Percentiles rank a stretch among this genome's conserved stretches.
Evolutionary conservation across 2,797 vertebrate genomes (phyloP).

Genomic region (Trachurus trachurus): DNA sequence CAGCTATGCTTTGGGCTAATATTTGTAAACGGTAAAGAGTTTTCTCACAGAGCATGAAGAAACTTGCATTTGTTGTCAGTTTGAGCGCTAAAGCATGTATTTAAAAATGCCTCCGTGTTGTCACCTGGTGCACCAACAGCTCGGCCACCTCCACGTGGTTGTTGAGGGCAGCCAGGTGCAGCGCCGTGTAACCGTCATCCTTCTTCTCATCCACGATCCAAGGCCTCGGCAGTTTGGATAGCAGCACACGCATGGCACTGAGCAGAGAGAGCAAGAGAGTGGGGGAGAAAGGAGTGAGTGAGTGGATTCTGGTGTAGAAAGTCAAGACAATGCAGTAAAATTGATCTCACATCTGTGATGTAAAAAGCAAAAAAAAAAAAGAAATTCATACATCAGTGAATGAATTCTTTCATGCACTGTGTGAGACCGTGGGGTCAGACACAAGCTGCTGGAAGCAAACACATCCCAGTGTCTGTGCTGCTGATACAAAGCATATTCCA

Average conservation of each 20-base stretch:
- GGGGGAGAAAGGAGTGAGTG: not conserved
- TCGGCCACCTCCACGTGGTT: conserved; percentile 99
- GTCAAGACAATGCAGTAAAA: conserved; percentile 31
- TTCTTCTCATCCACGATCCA: conserved; percentile 99
- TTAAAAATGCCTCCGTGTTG: conserved; percentile 16
- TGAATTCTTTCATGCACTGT: conserved; percentile 36
- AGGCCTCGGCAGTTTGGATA: conserved; percentile 96
- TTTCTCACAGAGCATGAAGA: conserved; percentile 32
- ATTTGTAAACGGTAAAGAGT: conserved; percentile 11
- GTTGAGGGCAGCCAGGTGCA: conserved; percentile 98
- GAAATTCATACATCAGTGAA: conserved; percentile 30
- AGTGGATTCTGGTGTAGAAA: conserved; percentile 18
- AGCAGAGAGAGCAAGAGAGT: not conserved
- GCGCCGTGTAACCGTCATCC: conserved; percentile 97
- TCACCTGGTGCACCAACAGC: conserved; percentile 98
- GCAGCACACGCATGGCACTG: conserved; percentile 97
- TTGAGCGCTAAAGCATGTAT: conserved; percentile 35
- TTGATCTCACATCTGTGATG: conserved; percentile 23
- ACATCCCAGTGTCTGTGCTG: conserved; percentile 40
- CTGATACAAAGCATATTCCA: conserved; percentile 59
- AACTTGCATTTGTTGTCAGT: conserved; percentile 24
- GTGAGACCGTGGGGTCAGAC: conserved; percentile 29
- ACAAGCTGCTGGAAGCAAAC: conserved; percentile 49
- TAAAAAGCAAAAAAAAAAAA: conserved; percentile 28
- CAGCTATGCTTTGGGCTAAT: conserved; percentile 49